A percentile compares a stretch with the other conserved stretches of the same genome.
Evolutionary conservation across 2,113 vertebrate species (phyloP).

Genomic region (Bostrychus sinensis): DNA sequence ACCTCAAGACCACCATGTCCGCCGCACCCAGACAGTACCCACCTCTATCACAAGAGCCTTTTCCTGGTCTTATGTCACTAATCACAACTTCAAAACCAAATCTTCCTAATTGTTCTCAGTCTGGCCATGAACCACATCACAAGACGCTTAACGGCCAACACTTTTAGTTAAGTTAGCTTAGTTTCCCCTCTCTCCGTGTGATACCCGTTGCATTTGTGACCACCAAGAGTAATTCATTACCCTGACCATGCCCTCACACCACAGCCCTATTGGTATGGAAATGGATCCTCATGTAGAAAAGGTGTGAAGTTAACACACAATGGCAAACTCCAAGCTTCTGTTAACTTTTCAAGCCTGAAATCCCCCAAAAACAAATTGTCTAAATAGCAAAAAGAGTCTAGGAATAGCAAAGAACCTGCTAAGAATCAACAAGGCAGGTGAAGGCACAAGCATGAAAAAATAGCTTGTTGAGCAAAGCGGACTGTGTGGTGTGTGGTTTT

Average conservation of each 20-base stretch:
- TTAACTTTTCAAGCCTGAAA: constrained; percentile 3
- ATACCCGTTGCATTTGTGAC: constrained; percentile 51
- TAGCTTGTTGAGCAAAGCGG: not conserved
- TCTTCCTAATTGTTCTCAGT: constrained; percentile 58
- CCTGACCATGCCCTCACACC: constrained; percentile 22
- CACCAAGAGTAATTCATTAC: constrained; percentile 57
- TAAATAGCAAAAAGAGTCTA: constrained; percentile 26
- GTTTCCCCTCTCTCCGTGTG: constrained; percentile 44
- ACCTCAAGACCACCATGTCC: constrained; percentile 53
- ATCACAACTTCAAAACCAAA: constrained; percentile 50
- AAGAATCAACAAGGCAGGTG: constrained; percentile 37
- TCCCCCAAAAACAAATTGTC: no score
- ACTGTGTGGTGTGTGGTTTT: constrained; percentile 23
- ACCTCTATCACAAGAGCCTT: constrained; percentile 40
- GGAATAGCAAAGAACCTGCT: constrained; percentile 11
- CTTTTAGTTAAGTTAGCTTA: constrained; percentile 20
- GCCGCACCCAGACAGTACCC: constrained; percentile 20
- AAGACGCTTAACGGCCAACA: constrained; percentile 34
- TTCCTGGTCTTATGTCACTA: constrained; percentile 44
- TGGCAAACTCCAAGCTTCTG: constrained; percentile 6
- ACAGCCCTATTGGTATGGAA: constrained; percentile 37
- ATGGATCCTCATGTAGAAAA: constrained; percentile 5
- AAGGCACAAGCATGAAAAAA: constrained; percentile 35
- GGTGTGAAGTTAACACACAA: constrained; percentile 28
- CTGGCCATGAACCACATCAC: constrained; percentile 47